Percentiles rank a stretch among this genome's conserved stretches.
Evolutionary conservation across 2,888 invertebrate genomes (phyloP).

Genomic region (Thera obeliscata): DNA sequence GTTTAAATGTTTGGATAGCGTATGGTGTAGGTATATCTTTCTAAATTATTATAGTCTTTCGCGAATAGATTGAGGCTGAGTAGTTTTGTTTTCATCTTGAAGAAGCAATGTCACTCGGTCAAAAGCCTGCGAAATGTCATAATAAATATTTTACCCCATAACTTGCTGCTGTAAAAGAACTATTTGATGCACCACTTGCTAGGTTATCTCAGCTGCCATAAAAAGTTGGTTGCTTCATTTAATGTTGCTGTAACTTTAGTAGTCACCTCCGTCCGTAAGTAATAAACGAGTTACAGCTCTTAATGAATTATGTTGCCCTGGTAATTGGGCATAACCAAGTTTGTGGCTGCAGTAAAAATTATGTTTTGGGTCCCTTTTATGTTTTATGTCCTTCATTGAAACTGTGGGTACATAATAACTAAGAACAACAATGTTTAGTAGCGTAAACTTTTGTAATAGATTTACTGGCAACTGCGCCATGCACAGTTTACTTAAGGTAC

Average conservation of each 20-base stretch:
- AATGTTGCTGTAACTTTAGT: constrained; percentile 34
- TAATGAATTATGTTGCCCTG: constrained; percentile 40
- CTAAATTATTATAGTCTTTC: not conserved
- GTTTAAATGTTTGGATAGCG: not conserved
- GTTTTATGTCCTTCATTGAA: not conserved
- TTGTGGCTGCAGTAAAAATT: constrained; percentile 17
- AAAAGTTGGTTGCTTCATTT: constrained; percentile 10
- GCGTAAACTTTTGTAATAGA: too few relatives aligned
- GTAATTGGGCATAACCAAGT: constrained; percentile 25
- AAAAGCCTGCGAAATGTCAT: not conserved
- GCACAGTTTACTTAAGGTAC: too few relatives aligned
- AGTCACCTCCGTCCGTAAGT: constrained; percentile 22
- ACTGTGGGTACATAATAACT: too few relatives aligned
- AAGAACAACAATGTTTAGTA: too few relatives aligned
- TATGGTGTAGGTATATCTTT: not conserved
- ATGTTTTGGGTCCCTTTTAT: constrained; percentile 2
- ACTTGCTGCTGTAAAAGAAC: not conserved
- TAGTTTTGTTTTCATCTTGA: not conserved
- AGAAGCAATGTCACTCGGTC: too few relatives aligned
- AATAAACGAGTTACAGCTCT: constrained; percentile 34
- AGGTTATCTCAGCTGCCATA: constrained; percentile 11
- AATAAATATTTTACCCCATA: not conserved
- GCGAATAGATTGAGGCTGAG: not conserved
- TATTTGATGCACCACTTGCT: constrained; percentile 3
- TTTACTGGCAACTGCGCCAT: too few relatives aligned